These are phyloP conservation scores for Ardeotis arabs DNA, from an alignment of 2,113 vertebrate genomes.

Conservation along the genomic window DNA sequence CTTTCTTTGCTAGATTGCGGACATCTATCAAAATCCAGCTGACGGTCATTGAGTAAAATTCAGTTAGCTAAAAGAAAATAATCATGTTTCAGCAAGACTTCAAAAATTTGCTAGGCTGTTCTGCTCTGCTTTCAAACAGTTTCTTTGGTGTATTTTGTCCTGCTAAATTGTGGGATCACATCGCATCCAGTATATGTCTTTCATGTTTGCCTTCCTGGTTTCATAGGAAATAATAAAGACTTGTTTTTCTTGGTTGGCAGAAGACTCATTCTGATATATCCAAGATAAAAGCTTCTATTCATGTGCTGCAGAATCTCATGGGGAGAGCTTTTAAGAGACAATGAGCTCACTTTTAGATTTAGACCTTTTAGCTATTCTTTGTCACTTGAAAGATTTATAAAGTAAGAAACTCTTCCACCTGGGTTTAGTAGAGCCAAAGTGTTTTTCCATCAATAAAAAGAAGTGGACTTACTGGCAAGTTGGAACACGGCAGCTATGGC, in stretches of 20 bases:
- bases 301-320: background rate
- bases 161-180: background rate
- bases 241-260: conserved; percentile 21
- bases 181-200: background rate
- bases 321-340: background rate
- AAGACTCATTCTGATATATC: background rate
- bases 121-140: background rate
- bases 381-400: background rate
- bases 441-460: background rate
- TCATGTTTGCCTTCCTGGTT: conserved; percentile 15
- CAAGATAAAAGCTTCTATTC: conserved; percentile 12
- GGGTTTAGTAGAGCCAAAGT: background rate
- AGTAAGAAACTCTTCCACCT: background rate
- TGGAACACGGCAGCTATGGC: conserved; percentile 97
- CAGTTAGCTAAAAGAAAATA: background rate
- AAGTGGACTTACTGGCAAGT: conserved; percentile 90
- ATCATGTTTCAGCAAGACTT: background rate
- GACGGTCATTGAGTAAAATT: background rate
- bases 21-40: background rate
- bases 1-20: background rate
- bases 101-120: background rate
- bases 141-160: background rate
- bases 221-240: conserved; percentile 20
- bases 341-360: background rate
- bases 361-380: background rate